Conservation (phyloP, 53 echinoderm and acorn worm species). For the Pentamera pediparva region DNA sequence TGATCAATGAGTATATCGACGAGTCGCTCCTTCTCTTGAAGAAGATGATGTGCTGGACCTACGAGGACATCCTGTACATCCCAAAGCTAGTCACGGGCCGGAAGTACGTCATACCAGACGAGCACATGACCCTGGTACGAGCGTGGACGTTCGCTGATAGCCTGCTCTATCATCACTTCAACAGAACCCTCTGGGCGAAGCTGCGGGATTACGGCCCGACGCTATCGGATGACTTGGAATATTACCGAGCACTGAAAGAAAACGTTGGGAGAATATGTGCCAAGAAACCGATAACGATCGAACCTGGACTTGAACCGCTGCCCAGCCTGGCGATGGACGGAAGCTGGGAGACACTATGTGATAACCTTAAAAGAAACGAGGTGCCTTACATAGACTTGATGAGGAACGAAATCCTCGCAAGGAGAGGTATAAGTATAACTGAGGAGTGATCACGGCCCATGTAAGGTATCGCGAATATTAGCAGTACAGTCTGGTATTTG, state of each 20-base stretch:
- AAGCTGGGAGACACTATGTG: too few species aligned
- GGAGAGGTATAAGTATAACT: too few species aligned
- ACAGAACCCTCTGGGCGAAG: conserved; percentile 42
- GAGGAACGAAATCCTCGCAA: too few species aligned
- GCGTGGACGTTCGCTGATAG: conserved; percentile 39
- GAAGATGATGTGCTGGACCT: conserved; percentile 49
- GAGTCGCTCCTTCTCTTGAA: conserved; percentile 56
- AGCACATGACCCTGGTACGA: neutral
- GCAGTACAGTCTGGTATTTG: too few species aligned
- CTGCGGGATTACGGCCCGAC: conserved; percentile 15
- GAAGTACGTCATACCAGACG: conserved; percentile 4
- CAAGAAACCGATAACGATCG: too few species aligned
- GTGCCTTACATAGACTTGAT: too few species aligned
- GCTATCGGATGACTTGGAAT: neutral
- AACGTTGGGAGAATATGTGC: too few species aligned
- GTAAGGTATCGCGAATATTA: too few species aligned
- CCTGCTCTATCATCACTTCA: conserved; percentile 44
- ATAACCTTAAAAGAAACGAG: too few species aligned
- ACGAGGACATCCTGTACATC: conserved; percentile 53
- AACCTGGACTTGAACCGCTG: too few species aligned
- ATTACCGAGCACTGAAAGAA: conserved; percentile 1
- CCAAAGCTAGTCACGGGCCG: conserved; percentile 31
- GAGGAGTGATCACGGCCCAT: too few species aligned
- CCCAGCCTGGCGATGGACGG: too few species aligned
- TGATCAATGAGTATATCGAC: conserved; percentile 64